Evolutionary conservation across 2,888 invertebrate genomes (phyloP), one percentile per base, ranked within the genome.

Genomic region (Conomelus anceps): DNA sequence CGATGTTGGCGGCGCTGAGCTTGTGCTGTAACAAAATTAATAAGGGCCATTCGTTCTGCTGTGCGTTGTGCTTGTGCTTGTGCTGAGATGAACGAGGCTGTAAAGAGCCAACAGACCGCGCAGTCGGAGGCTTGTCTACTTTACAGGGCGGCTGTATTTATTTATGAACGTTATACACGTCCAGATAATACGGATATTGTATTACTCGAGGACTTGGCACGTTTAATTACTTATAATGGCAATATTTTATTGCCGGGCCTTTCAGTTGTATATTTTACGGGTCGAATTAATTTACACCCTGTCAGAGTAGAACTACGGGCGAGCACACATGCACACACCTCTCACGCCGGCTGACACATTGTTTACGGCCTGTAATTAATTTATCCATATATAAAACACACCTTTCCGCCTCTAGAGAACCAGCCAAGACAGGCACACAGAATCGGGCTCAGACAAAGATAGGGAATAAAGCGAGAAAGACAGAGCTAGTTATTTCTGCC

Each of bases 361-460:
- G 85, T 85, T 85, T 85, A 85, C 24, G 24, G 23, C 85, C 85
- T 85, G 85, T 24, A 85, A 85, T 85, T 85, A 85, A 85, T 85
- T 85, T 85, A 85, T 85, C 85, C 85, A 85, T 85, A 85, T 85
- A 85, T 85, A 85, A 85, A 85, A 85, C 85, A 85, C 85, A 85
- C 85, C 85, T 85, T 85, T 85, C 24, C 85, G 23, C 85, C 24
- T 63, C 63, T 63, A 63, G 63, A 63, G 63, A 63, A 9, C 34
- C 34, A 34, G 34, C 63, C 63, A 63, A 63, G 63, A 63, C 63
- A 63, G 63, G n/a, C 63, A n/a, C n/a, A 34, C 34, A n/a, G n/a
- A n/a, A n/a, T n/a, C n/a, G 13, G 34, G 13, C 34, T 34, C 34
- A 3, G 34, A 34, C 34, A 63, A n/a, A 63, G n/a, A 63, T n/a